Conservation (phyloP, 2,113 vertebrate genomes). For the Deroptyus accipitrinus region DNA sequence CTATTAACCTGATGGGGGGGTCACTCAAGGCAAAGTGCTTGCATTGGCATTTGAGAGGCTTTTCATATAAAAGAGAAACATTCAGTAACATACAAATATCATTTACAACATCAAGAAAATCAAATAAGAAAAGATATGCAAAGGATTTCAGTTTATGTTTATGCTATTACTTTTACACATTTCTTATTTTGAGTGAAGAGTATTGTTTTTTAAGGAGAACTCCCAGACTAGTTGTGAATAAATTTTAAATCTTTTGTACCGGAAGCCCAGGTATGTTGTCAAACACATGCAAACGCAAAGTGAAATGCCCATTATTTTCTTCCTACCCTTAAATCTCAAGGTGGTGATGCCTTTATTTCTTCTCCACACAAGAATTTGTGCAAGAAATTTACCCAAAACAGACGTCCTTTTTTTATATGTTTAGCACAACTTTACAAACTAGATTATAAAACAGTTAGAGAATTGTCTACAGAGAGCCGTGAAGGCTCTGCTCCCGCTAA, state of each 20-base stretch:
- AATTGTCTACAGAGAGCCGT: background rate
- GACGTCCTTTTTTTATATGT: background rate
- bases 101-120: background rate
- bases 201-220: background rate
- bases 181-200: background rate
- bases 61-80: background rate
- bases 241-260: background rate
- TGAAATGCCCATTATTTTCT: background rate
- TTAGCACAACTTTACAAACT: background rate
- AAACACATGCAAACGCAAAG: background rate
- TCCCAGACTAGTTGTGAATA: background rate
- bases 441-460: background rate
- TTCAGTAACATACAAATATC: background rate
- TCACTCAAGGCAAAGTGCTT: slow-evolving; percentile 14
- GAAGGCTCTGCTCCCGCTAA: background rate
- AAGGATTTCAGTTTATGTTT: background rate
- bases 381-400: background rate
- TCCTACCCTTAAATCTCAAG: background rate
- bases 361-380: background rate
- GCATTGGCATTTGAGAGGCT: background rate
- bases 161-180: background rate
- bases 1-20: background rate
- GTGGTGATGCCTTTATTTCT: background rate
- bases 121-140: background rate
- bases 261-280: background rate